Evolutionary conservation across 2,113 vertebrate species (phyloP).

Genomic region (Ornithorhynchus anatinus): DNA sequence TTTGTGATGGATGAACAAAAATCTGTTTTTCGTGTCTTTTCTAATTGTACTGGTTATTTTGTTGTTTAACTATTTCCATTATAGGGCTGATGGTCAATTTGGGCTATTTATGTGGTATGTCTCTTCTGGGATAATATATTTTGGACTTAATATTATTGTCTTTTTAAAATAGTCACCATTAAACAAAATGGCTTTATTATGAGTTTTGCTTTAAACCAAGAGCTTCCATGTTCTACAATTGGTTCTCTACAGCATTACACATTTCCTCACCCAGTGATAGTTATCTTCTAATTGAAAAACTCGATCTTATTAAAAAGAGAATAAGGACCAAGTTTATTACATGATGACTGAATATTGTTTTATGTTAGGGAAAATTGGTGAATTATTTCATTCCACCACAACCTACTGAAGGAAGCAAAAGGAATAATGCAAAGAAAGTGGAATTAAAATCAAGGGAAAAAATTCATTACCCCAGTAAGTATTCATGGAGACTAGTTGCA

Average conservation of each 20-base stretch:
- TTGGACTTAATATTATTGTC: too few species aligned
- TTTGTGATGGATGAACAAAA: too few species aligned
- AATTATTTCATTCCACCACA: constrained; percentile 94
- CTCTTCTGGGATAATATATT: too few species aligned
- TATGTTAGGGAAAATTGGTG: constrained; percentile 83
- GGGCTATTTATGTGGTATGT: too few species aligned
- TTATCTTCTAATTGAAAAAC: constrained; percentile 7
- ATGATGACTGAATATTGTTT: constrained; percentile 43
- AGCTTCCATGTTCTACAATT: constrained; percentile 2
- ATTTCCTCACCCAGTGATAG: constrained; percentile 12
- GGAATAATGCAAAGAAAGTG: constrained; percentile 58
- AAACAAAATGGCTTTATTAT: too few species aligned
- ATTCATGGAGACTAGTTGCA: background rate
- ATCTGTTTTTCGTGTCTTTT: too few species aligned
- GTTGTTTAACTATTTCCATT: too few species aligned
- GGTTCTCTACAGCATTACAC: background rate
- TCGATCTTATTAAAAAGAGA: constrained; percentile 1
- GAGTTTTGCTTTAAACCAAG: too few species aligned
- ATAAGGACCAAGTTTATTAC: constrained; percentile 8
- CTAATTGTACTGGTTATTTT: too few species aligned
- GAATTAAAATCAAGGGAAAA: constrained; percentile 84
- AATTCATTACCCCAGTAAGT: constrained; percentile 87
- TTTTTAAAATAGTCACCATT: too few species aligned
- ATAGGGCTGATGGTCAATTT: too few species aligned
- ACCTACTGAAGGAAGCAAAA: constrained; percentile 75